Base-by-base conservation (phyloP, 2,113 vertebrate genomes). In the Blennius ocellaris region DNA sequence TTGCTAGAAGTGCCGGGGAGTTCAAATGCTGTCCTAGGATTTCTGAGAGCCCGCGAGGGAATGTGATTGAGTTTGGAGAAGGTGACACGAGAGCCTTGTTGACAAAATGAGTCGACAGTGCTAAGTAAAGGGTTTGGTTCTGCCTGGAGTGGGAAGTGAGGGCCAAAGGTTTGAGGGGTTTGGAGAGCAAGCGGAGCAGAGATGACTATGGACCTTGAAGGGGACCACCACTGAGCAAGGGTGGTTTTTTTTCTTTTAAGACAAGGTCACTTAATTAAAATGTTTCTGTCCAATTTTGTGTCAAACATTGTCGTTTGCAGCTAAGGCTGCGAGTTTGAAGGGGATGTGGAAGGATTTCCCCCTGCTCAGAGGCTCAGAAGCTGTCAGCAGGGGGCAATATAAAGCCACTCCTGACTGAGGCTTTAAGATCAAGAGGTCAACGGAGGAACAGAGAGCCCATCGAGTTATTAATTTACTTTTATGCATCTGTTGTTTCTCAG, bases 401-500 rank as follows among this genome's bases (percentile, higher is more conserved):
- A 37, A 54, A 69, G 63, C 69, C 36, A 21, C 41, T 64, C 11
- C 14, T 58, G 17, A 62, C 43, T 14, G 58, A 69, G 21, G 44
- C 57, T 75, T 54, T 8, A 60, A 49, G 40, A 45, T 75, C 49
- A 68, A 57, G 47, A 65, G 72, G 83, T 76, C 77, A 69, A 56
- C 48, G n/a, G 14, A 48, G 17, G 61, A 78, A 10, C 80, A 77
- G 69, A 74, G 67, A 73, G 69, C 55, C 30, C 37, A 16, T 48
- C 0, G 6, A 6, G 38, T 75, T 78, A 78, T 73, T 85, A 63
- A 69, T 75, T 72, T 69, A 62, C 51, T 73, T 69, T 66, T n/a
- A 62, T 79, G 71, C 70, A 79, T 76, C 75, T 87, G 81, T 81
- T 83, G 77, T 75, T 78, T 72, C 59, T 78, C 81, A 74, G 61